Percentiles rank a stretch among this genome's conserved stretches.
Conservation (phyloP, 2,797 vertebrate genomes). For the Amphiprion clarkii region DNA sequence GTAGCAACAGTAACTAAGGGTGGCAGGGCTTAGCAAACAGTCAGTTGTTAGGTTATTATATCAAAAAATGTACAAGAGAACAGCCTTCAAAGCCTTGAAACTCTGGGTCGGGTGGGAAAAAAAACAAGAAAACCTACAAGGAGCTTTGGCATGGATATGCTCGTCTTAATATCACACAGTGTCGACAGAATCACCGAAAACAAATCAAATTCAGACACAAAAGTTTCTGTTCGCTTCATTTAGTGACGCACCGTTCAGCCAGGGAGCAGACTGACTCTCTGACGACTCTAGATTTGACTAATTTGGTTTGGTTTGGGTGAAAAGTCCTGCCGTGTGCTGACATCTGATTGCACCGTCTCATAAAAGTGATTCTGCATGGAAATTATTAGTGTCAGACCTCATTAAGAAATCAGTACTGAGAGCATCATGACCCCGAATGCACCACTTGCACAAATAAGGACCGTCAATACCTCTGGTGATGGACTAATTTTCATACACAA, state of each 20-base stretch:
- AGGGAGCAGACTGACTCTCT: constrained; percentile 15
- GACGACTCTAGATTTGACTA: constrained; percentile 19
- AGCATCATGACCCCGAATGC: constrained; percentile 43
- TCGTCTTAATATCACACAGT: constrained; percentile 41
- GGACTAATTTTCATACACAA: constrained; percentile 39
- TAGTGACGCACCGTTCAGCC: no score
- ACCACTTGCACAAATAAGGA: constrained; percentile 39
- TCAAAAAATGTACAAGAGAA: constrained; percentile 1
- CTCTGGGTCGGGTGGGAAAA: background rate
- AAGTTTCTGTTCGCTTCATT: background rate
- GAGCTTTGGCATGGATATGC: constrained; percentile 51
- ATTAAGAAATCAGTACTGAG: constrained; percentile 45
- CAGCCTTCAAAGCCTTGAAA: constrained; percentile 3
- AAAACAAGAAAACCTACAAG: constrained; percentile 1
- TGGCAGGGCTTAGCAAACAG: background rate
- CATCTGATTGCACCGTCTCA: constrained; percentile 31
- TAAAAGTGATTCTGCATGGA: constrained; percentile 27
- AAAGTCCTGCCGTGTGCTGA: constrained; percentile 39
- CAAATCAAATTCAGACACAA: constrained; percentile 15
- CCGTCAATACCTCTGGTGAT: constrained; percentile 23
- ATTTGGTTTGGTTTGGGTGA: constrained; percentile 44
- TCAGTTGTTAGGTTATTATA: background rate
- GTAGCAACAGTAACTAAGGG: constrained; percentile 5
- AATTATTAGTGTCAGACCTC: constrained; percentile 30
- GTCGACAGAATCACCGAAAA: constrained; percentile 33